Percentiles rank a stretch among this genome's conserved stretches.
Conservation (phyloP, 2,113 vertebrate genomes). For the Pteropus alecto region DNA sequence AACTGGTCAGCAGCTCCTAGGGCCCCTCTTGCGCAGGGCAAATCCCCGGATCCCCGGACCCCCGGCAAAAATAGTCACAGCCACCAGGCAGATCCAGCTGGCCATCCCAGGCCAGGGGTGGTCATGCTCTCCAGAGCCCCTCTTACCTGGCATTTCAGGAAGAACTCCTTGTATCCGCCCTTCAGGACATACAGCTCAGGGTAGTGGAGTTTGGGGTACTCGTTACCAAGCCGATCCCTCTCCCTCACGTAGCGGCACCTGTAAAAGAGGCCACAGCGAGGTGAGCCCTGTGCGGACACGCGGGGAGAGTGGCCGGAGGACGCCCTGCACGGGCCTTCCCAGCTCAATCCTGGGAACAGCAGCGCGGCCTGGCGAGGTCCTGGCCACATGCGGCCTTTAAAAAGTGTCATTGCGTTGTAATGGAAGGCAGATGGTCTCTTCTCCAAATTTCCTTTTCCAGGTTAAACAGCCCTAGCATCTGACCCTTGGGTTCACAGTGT, state of each 20-base stretch:
- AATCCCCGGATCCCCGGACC: not conserved
- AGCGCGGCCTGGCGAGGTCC: not conserved
- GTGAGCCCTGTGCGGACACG: not conserved
- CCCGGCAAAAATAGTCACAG: not conserved
- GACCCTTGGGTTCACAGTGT: accelerated
- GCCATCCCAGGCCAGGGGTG: not conserved
- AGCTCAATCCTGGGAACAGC: not conserved
- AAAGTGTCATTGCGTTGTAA: not conserved
- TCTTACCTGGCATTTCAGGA: conserved; percentile 86
- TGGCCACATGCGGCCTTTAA: not conserved
- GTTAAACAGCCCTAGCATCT: not conserved
- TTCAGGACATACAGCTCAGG: conserved; percentile 96
- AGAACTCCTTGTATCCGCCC: conserved; percentile 97
- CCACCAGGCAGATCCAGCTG: not conserved
- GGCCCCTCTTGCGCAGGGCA: not conserved
- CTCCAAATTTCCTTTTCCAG: not conserved
- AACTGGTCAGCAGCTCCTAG: not conserved
- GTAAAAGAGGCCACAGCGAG: not conserved
- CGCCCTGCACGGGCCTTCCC: not conserved
- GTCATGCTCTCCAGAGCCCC: not conserved
- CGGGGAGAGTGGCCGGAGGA: accelerated
- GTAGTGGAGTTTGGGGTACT: conserved; percentile 95
- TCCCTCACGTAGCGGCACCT: conserved; percentile 94
- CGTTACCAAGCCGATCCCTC: conserved; percentile 89
- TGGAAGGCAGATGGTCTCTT: not conserved